Conservation (phyloP, 23 tunicate genomes). For the Clavelina lepadiformis region DNA sequence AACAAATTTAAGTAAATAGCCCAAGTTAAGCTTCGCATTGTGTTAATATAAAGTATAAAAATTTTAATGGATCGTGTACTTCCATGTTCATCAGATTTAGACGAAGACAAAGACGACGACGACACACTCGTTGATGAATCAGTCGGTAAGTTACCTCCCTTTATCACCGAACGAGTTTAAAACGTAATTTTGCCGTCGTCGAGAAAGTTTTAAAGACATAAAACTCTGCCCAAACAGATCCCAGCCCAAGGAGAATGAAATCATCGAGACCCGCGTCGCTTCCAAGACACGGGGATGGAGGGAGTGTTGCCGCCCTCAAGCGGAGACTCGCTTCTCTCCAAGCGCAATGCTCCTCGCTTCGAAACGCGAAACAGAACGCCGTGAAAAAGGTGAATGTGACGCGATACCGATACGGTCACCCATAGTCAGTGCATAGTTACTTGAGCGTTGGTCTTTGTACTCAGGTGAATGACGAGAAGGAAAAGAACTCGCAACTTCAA, state of each 20-base stretch:
- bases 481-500: conserved; percentile 36
- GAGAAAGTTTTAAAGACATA: not conserved
- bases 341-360: conserved; percentile 57
- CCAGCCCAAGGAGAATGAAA: not conserved
- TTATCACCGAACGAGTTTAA: not conserved
- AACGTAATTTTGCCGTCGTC: not conserved
- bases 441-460: too few relatives aligned
- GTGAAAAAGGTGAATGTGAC: conserved; percentile 37
- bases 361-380: conserved; percentile 46
- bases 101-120: conserved; percentile 24
- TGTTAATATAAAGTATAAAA: too few relatives aligned
- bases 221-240: too few relatives aligned
- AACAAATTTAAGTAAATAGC: too few relatives aligned
- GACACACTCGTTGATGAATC: conserved; percentile 14
- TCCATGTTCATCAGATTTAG: too few relatives aligned
- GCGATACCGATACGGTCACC: not conserved
- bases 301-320: conserved; percentile 37
- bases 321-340: conserved; percentile 69
- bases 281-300: conserved; percentile 36
- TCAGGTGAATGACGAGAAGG: conserved; percentile 61
- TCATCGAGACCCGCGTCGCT: conserved; percentile 7
- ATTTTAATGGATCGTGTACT: too few relatives aligned
- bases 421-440: not conserved
- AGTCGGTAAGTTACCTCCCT: not conserved
- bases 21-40: too few relatives aligned